phyloP scores from a whole-genome alignment of 2,113 vertebrate species.

The Euleptes europaea region DNA sequence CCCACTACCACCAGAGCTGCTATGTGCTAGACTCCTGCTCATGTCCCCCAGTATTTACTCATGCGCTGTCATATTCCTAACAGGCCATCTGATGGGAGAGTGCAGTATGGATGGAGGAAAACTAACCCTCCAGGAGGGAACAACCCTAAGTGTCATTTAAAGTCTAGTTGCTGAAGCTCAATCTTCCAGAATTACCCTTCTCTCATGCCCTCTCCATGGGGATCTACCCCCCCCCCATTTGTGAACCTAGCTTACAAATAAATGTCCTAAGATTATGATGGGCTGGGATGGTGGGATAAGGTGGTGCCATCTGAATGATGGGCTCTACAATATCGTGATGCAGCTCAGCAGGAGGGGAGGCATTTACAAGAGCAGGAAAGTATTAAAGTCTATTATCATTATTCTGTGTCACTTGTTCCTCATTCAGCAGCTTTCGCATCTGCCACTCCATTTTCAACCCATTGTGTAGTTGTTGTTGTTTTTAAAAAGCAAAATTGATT shows the following conservation, averaged over 20 bases:
- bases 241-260: background rate
- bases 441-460: background rate
- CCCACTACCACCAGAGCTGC: background rate
- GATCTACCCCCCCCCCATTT: background rate
- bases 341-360: background rate
- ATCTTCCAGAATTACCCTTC: background rate
- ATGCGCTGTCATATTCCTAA: background rate
- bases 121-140: background rate
- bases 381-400: background rate
- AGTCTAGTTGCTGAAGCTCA: background rate
- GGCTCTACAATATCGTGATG: background rate
- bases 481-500: background rate
- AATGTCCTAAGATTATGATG: background rate
- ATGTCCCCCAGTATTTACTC: background rate
- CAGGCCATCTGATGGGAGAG: background rate
- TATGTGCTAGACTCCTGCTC: background rate
- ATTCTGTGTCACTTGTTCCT: accelerated
- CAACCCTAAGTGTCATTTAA: background rate
- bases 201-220: background rate
- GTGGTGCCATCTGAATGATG: background rate
- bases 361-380: background rate
- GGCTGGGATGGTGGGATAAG: too few relatives aligned
- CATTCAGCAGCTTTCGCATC: background rate
- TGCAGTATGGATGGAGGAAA: background rate
- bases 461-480: background rate